Evolutionary conservation across 2,797 vertebrate genomes (phyloP).

Genomic region (Premnoplex brunnescens): DNA sequence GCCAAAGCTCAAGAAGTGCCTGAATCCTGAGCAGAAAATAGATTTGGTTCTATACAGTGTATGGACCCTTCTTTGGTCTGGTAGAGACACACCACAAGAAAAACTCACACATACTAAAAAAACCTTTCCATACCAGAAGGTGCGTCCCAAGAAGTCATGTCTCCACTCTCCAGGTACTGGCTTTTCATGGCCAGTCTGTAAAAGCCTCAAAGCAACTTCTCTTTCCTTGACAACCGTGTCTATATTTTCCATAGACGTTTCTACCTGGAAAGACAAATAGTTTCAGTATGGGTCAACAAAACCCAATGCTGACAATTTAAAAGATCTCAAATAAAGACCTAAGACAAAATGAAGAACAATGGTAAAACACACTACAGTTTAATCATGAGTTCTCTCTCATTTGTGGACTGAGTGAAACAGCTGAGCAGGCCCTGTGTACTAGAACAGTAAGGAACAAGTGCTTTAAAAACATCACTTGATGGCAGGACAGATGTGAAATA

Average conservation of each 20-base stretch:
- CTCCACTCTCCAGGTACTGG: slow-evolving; percentile 90
- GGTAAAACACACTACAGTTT: background rate
- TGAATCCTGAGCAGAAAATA: background rate
- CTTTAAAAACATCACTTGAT: background rate
- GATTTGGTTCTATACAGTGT: background rate
- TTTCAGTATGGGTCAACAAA: background rate
- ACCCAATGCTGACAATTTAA: background rate
- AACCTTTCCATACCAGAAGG: slow-evolving; percentile 81
- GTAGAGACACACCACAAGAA: background rate
- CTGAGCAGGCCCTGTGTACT: background rate
- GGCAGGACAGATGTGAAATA: background rate
- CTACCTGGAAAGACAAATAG: slow-evolving; percentile 76
- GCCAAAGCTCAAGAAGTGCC: background rate
- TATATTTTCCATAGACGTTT: slow-evolving; percentile 86
- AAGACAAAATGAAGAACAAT: background rate
- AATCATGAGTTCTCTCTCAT: background rate
- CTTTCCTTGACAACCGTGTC: slow-evolving; percentile 89
- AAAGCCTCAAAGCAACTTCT: slow-evolving; percentile 87
- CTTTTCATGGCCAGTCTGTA: slow-evolving; percentile 94
- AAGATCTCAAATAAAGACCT: background rate
- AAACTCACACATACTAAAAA: background rate
- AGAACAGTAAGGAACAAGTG: background rate
- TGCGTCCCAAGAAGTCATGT: slow-evolving; percentile 85
- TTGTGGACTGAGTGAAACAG: background rate
- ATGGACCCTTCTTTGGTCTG: background rate